These are phyloP conservation scores for Atta cephalotes DNA, from an alignment of 1,140 invertebrate genomes.

Conservation along the genomic window DNA sequence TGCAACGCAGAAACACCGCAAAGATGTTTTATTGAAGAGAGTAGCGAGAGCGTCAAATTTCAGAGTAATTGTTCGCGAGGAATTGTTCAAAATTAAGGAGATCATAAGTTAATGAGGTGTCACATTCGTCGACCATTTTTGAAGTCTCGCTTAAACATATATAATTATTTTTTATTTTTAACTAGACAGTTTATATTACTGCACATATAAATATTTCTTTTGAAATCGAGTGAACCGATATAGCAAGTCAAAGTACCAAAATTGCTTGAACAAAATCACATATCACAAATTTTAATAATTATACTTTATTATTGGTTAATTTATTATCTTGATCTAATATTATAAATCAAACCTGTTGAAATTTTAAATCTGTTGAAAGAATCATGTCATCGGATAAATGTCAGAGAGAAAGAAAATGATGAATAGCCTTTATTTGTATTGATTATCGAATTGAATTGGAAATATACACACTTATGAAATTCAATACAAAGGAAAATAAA, in stretches of 20 bases:
- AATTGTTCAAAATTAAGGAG: constrained; percentile 48
- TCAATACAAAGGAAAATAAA: constrained; percentile 11
- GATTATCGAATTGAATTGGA: too few relatives aligned
- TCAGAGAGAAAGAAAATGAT: neutral
- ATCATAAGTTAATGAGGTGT: constrained; percentile 51
- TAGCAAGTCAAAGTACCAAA: neutral
- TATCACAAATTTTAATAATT: neutral
- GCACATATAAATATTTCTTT: neutral
- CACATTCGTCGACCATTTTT: constrained; percentile 11
- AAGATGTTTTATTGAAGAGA: constrained; percentile 57
- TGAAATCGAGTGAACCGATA: constrained; percentile 4
- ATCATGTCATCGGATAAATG: constrained; percentile 1
- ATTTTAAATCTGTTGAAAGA: neutral
- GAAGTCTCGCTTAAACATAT: neutral
- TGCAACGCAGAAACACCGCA: constrained; percentile 40
- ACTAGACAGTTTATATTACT: neutral
- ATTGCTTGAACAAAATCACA: neutral
- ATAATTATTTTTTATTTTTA: neutral
- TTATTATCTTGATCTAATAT: constrained; percentile 13
- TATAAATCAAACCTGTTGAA: neutral
- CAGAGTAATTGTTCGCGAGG: constrained; percentile 8
- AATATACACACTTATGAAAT: constrained; percentile 22
- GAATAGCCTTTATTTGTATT: constrained; percentile 1
- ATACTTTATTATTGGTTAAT: constrained; percentile 3
- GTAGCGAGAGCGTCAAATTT: constrained; percentile 29